Percentiles rank a stretch among this genome's conserved stretches.
These are phyloP conservation scores for Progne subis DNA, from an alignment of 2,113 vertebrate species.

Conservation along the genomic window DNA sequence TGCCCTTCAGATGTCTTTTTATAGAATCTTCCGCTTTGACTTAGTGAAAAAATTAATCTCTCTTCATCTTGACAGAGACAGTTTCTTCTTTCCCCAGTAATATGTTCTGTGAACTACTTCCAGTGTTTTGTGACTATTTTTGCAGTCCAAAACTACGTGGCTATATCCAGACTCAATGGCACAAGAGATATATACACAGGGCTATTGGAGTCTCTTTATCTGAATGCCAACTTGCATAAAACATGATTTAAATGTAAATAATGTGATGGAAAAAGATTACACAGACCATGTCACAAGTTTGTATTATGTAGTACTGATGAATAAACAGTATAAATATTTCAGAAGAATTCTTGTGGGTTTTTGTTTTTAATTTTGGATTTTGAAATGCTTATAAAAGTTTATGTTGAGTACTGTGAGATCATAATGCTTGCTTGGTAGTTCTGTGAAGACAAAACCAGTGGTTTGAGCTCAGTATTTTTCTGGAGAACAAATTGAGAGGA, in stretches of 20 bases:
- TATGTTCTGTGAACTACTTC: background rate
- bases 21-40: background rate
- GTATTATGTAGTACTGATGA: background rate
- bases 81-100: background rate
- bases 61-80: background rate
- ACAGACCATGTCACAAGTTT: background rate
- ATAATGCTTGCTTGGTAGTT: background rate
- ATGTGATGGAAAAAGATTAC: background rate
- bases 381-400: background rate
- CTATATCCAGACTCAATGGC: background rate
- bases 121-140: conserved; percentile 10
- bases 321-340: conserved; percentile 7
- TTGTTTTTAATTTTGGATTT: background rate
- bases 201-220: background rate
- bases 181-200: background rate
- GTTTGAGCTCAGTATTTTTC: background rate
- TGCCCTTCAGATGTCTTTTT: background rate
- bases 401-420: background rate
- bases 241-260: conserved; percentile 39
- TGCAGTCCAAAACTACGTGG: background rate
- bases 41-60: conserved; percentile 10
- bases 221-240: conserved; percentile 6
- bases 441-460: background rate
- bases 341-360: background rate
- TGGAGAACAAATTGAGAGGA: background rate